These are phyloP conservation scores for Gryllus bimaculatus DNA, from an alignment of 1,140 invertebrate genomes.

Conservation along the genomic window DNA sequence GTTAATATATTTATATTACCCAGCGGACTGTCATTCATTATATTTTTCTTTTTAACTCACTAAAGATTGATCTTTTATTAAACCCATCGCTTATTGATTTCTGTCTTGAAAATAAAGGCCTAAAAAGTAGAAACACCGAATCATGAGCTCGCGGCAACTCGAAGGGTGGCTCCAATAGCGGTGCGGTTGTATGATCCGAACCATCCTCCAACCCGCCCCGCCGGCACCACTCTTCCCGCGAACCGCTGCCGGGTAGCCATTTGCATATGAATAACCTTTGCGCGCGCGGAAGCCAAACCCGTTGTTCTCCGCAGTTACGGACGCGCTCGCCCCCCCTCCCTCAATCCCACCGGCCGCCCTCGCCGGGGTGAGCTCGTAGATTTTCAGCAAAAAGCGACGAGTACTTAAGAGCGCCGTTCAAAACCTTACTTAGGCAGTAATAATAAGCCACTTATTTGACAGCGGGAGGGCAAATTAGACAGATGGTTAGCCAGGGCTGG, in stretches of 20 bases:
- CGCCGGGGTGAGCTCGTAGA: not conserved
- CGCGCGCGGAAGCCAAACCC: not conserved
- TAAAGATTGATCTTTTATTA: too few species aligned
- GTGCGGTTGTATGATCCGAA: not conserved
- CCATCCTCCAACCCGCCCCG: too few species aligned
- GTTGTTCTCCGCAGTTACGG: not conserved
- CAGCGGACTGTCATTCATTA: too few species aligned
- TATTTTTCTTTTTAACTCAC: too few species aligned
- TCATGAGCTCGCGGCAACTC: too few species aligned
- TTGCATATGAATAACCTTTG: not conserved
- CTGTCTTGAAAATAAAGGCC: too few species aligned
- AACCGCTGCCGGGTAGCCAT: not conserved
- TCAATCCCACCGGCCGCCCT: not conserved
- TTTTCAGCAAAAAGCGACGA: not conserved
- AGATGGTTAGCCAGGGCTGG: not conserved
- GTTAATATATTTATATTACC: too few species aligned
- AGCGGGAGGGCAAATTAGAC: not conserved
- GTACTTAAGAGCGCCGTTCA: not conserved
- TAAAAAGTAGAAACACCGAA: too few species aligned
- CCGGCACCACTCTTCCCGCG: not conserved
- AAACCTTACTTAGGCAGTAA: not conserved
- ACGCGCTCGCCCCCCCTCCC: not conserved
- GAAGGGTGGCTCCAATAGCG: too few species aligned
- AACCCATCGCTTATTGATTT: too few species aligned
- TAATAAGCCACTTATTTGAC: conserved; percentile 5